Evolutionary conservation across 2,113 vertebrate species (phyloP).

Genomic region (Menura novaehollandiae): DNA sequence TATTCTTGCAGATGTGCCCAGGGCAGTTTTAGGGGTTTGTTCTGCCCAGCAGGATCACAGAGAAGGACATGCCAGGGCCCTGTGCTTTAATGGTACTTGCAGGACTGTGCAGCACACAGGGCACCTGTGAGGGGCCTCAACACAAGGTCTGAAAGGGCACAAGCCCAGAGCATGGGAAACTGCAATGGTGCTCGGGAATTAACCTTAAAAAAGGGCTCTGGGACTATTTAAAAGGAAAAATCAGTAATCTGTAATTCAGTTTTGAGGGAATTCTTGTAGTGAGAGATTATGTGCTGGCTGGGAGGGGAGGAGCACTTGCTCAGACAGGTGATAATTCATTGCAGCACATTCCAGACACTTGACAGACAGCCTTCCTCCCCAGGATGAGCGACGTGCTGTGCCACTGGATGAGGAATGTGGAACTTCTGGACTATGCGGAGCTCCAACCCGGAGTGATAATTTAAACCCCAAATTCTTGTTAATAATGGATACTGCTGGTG

Average conservation of each 20-base stretch:
- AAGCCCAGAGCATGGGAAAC: background rate
- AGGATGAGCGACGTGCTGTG: background rate
- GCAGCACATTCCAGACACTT: background rate
- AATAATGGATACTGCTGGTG: background rate
- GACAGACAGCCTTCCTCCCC: background rate
- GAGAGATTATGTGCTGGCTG: background rate
- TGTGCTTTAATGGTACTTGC: background rate
- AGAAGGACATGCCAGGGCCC: background rate
- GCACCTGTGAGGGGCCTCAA: rapidly evolving
- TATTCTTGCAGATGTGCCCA: background rate
- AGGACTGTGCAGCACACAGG: rapidly evolving
- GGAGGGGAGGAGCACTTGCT: background rate
- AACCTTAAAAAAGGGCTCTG: background rate
- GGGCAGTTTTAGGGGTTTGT: background rate
- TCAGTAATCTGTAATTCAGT: background rate
- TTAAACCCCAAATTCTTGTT: background rate
- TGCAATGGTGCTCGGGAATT: background rate
- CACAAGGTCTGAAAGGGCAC: background rate
- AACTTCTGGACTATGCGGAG: background rate
- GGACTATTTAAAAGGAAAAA: background rate
- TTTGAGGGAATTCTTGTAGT: background rate
- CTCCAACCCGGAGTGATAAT: background rate
- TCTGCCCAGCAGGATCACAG: background rate
- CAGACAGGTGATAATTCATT: background rate
- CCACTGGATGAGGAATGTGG: background rate